Evolutionary conservation across 2,113 vertebrate species (phyloP).

Genomic region (Pteruthius melanotis): DNA sequence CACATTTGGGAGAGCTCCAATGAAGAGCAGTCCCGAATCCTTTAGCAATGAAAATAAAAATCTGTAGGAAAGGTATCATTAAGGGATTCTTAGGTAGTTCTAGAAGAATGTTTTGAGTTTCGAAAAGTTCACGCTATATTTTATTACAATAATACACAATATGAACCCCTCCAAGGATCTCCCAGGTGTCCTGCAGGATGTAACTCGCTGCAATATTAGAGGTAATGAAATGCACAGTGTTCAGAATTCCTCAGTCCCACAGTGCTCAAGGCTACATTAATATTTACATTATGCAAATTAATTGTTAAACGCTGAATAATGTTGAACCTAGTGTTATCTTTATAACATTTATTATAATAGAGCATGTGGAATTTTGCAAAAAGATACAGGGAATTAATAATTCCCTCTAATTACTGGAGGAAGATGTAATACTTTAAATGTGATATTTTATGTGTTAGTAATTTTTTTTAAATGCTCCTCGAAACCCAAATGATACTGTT

Average conservation of each 20-base stretch:
- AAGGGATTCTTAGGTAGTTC: neutral
- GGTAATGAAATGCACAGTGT: neutral
- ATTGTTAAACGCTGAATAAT: constrained; percentile 21
- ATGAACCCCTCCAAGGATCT: neutral
- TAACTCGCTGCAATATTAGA: neutral
- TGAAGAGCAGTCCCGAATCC: neutral
- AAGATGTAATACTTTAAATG: neutral
- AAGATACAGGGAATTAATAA: neutral
- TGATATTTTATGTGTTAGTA: neutral
- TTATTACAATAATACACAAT: neutral
- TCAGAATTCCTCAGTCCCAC: neutral
- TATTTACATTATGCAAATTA: constrained; percentile 22
- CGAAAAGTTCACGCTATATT: neutral
- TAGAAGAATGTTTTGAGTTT: neutral
- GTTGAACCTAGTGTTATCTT: neutral
- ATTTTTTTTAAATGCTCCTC: neutral
- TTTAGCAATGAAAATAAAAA: neutral
- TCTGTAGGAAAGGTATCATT: neutral
- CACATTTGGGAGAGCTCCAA: neutral
- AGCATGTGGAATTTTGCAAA: neutral
- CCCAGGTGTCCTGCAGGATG: neutral
- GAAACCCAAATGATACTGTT: neutral
- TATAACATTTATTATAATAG: neutral
- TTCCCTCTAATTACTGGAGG: neutral
- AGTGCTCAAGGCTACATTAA: neutral